Evolutionary conservation across 2,888 invertebrate genomes (phyloP), one percentile per base, ranked within the genome.

Genomic region (Drosophila suboccidentalis): DNA sequence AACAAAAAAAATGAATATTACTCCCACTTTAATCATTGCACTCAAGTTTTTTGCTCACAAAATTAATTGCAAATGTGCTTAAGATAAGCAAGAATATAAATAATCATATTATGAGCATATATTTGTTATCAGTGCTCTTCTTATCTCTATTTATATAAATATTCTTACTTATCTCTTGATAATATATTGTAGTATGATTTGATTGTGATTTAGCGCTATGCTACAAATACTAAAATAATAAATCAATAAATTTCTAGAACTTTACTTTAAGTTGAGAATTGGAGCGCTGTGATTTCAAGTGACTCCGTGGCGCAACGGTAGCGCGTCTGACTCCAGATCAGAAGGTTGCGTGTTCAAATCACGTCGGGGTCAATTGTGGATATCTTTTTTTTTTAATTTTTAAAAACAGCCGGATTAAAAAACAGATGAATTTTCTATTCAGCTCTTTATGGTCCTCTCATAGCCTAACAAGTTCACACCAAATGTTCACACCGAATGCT

Each of bases 321-420:
- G 83, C 82, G 82, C 82, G 82, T 83, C 83, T 84, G 83, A 83
- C 83, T 83, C 83, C 83, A 83, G 87, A 83, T 83, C 87, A 84
- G 83, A 83, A 83, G 87, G 83, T 83, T 83, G 83, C 87, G 83
- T 87, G 83, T 83, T 83, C 83, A 83, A 87, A 83, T 83, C 83
- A 87, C 83, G 83, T 87, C 85, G 87, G 83, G 83, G 87, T 87
- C 83, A 87, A 26, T 2, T 5, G 3, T 1, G 0, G 0, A 3
- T 0, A 11, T 11, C 38, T 38, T 38, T 43, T 43, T 49, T 49
- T 17, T 50, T 11, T 2, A 29, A 29, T 46, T 34, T 49, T n/a
- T 8, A 8, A 38, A 22, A 39, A 41, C n/a, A 17, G 29, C 4
- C 8, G 8, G 8, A 29, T 49, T n/a, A 2, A 8, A 38, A 22